phyloP scores from a whole-genome alignment of 2,888 invertebrate genomes.

The Pseudococcus jackbeardsleyi region DNA sequence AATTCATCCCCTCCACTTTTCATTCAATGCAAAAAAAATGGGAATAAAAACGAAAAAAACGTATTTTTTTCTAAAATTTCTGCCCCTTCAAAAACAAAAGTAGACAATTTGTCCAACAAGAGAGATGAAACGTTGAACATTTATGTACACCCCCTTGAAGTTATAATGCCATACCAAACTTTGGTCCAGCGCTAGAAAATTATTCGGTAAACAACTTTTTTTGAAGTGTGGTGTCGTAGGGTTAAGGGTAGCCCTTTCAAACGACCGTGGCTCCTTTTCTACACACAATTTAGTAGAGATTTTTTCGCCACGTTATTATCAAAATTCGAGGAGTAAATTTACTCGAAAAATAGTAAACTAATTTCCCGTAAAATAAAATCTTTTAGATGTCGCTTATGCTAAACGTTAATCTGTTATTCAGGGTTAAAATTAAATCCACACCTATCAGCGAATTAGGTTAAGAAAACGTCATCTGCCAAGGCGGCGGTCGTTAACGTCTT shows the following conservation, averaged over 20 bases:
- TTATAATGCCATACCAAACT: no score
- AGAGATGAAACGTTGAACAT: no score
- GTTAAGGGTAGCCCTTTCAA: neutral
- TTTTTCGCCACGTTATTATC: neutral
- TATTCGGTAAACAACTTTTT: no score
- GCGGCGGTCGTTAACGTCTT: constrained; percentile 35
- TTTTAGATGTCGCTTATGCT: neutral
- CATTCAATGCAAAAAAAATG: no score
- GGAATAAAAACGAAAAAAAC: no score
- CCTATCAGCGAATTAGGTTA: constrained; percentile 38
- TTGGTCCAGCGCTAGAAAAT: no score
- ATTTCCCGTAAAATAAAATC: constrained; percentile 1
- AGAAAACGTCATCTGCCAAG: constrained; percentile 30
- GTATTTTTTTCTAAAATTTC: no score
- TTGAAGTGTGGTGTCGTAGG: no score
- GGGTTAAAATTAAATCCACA: constrained; percentile 45
- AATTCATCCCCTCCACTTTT: no score
- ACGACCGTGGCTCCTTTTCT: neutral
- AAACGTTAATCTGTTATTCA: constrained; percentile 17
- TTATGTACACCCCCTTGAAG: no score
- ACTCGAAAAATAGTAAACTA: neutral
- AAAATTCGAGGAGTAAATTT: neutral
- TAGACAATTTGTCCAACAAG: no score
- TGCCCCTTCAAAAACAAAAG: no score
- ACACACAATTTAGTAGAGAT: neutral